Percentiles rank a stretch among this genome's conserved stretches.
Conservation (phyloP, 1,140 invertebrate genomes). For the Halesus radiatus region DNA sequence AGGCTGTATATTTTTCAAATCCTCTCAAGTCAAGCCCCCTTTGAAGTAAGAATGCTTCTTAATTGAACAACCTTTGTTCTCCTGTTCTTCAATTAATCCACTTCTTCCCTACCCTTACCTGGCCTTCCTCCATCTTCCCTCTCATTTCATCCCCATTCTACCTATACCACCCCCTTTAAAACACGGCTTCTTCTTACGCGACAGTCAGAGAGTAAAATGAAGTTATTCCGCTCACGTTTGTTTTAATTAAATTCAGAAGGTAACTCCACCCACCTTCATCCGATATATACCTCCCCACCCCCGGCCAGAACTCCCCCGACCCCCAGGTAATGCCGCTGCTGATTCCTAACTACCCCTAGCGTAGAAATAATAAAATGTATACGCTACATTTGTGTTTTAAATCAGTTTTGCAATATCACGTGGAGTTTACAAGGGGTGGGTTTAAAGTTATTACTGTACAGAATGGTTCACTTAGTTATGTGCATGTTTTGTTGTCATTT, state of each 20-base stretch:
- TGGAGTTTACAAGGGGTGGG: neutral
- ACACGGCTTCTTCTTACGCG: constrained; percentile 27
- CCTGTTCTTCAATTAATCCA: neutral
- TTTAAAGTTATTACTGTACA: neutral
- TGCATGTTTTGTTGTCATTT: neutral
- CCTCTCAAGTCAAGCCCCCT: neutral
- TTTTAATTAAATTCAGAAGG: constrained; percentile 54
- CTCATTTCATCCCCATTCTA: neutral
- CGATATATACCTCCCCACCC: neutral
- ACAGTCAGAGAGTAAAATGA: constrained; percentile 22
- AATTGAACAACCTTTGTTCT: neutral
- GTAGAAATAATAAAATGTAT: constrained; percentile 33
- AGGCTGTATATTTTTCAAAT: neutral
- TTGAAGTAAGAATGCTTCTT: neutral
- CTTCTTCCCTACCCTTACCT: neutral
- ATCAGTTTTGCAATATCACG: constrained; percentile 37
- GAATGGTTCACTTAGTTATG: neutral
- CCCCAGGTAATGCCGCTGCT: constrained; percentile 5
- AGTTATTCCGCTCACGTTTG: constrained; percentile 51
- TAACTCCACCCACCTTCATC: constrained; percentile 22
- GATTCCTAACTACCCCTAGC: constrained; percentile 9
- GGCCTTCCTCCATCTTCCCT: neutral
- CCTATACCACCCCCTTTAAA: constrained; percentile 20
- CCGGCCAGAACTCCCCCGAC: neutral
- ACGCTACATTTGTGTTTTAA: constrained; percentile 40